Evolutionary conservation across 2,888 invertebrate genomes (phyloP).

Genomic region (Brassicogethes aeneus): DNA sequence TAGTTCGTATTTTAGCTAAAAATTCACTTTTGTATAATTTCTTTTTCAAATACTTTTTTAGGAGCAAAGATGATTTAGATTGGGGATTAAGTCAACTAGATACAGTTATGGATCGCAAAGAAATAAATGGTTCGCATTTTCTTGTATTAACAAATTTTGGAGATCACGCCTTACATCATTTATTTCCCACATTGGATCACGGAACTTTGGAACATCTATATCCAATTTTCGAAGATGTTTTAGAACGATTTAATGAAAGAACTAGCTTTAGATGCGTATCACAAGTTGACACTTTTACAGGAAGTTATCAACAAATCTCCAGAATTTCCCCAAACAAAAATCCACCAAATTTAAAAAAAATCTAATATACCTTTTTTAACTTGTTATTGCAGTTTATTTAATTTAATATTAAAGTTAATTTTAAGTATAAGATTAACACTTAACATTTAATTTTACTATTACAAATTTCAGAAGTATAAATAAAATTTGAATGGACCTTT

Average conservation of each 20-base stretch:
- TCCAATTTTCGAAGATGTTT: conserved; percentile 53
- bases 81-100: conserved; percentile 76
- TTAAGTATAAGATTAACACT: too few species aligned
- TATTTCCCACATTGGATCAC: conserved; percentile 77
- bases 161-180: conserved; percentile 70
- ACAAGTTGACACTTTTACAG: conserved; percentile 54
- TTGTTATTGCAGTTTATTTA: too few species aligned
- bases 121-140: conserved; percentile 58
- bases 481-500: too few species aligned
- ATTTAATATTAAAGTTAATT: too few species aligned
- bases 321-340: conserved; percentile 40
- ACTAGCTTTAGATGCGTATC: conserved; percentile 42
- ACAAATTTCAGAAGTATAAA: too few species aligned
- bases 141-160: conserved; percentile 67
- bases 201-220: conserved; percentile 58
- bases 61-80: conserved; percentile 45
- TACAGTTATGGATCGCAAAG: conserved; percentile 61
- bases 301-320: conserved; percentile 56
- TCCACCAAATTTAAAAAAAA: conserved; percentile 26
- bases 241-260: conserved; percentile 52
- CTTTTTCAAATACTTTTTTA: conserved; percentile 29
- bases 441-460: too few species aligned
- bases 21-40: not conserved
- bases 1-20: not conserved
- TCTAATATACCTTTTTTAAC: too few species aligned